These are phyloP conservation scores for Thymelicus acteon DNA, from an alignment of 2,888 invertebrate species.

Conservation along the genomic window DNA sequence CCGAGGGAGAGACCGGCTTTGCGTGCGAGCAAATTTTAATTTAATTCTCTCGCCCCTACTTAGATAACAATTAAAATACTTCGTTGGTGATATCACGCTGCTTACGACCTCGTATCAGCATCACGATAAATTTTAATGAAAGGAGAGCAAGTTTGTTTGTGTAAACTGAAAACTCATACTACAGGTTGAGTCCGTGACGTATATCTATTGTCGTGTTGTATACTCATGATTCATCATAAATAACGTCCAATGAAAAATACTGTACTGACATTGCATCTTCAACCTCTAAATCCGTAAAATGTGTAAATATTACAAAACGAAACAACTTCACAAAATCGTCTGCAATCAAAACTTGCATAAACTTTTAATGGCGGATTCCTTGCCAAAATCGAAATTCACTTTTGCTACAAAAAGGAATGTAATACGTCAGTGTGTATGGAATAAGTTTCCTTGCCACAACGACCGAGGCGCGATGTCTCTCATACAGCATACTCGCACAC, in stretches of 20 bases:
- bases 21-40: slow-evolving; percentile 62
- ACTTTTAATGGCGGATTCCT: neutral
- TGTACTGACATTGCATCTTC: neutral
- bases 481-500: slow-evolving; percentile 28
- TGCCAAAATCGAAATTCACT: slow-evolving; percentile 33
- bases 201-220: too few relatives aligned
- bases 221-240: neutral
- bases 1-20: slow-evolving; percentile 48
- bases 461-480: slow-evolving; percentile 53
- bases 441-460: slow-evolving; percentile 71
- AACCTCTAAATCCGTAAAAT: neutral
- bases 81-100: slow-evolving; percentile 38
- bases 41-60: slow-evolving; percentile 54
- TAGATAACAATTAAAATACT: slow-evolving; percentile 60
- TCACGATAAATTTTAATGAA: slow-evolving; percentile 22
- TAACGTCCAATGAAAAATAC: neutral
- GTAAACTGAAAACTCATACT: too few relatives aligned
- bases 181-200: neutral
- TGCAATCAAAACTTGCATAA: neutral
- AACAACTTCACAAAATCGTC: neutral
- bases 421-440: slow-evolving; percentile 56
- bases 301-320: too few relatives aligned
- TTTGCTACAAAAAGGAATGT: slow-evolving; percentile 38
- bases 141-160: slow-evolving; percentile 5
- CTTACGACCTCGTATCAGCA: slow-evolving; percentile 21